Base-by-base conservation (phyloP, 2,113 vertebrate species). In the Baryphthengus martii region DNA sequence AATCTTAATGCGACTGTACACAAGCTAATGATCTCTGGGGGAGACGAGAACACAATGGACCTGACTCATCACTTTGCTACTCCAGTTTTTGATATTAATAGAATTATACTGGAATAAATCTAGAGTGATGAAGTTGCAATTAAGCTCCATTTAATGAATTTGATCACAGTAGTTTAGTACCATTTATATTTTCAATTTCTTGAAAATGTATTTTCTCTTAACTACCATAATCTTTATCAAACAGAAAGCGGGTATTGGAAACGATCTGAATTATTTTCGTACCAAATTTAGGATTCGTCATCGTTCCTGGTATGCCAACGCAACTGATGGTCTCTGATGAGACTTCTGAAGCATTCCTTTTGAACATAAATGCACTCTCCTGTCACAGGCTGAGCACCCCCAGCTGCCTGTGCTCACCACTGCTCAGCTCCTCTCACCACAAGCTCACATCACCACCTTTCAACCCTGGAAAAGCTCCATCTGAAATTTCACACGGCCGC, bases 1-100 rank as follows among this genome's bases (percentile, higher is more conserved):
- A 90, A 92, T 92, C 81, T 91, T 71, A 90, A 95, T 77, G 71
- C 42, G 50, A 40, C 49, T 66, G 82, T 67, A 73, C 56, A 85
- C 55, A 81, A 52, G 68, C 33, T 89, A 63, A 94, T 76, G 59
- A 66, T 62, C 84, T 93, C 61, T 37, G 56, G 61, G 49, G 68
- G 37, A 89, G 50, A 91, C 66, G 56, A 3, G 2, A 68, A 50
- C 94, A 88, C 76, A 76, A 77, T 8, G 73, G 49, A n/a, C 33
- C 66, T 65, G 74, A 94, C 67, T 80, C 76, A 89, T 66, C 78
- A 37, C 52, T 83, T 90, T 10, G 19, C 52, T 81, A 59, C 84
- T 85, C 63, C 42, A 18, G 50, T 77, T 88, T 88, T 61, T 90
- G 42, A 29, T 89, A 91, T 66, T 79, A 94, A 72, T 4, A 84